Evolutionary conservation across 2,113 vertebrate species (phyloP), one percentile per base, ranked within the genome.

Genomic region (Corythaeola cristata): DNA sequence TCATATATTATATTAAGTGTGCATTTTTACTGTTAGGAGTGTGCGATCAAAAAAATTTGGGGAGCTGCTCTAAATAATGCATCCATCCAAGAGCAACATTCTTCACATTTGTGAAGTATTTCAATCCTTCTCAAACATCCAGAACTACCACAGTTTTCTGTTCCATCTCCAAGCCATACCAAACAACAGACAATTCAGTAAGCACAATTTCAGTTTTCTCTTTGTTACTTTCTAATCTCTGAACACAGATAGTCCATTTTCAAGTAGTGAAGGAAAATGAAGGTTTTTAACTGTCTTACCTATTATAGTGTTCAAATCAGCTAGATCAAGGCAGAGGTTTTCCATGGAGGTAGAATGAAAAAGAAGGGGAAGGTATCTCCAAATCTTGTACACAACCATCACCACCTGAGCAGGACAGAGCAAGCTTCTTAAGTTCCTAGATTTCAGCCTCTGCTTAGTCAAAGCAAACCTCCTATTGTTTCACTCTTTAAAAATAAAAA

Each of bases 151-250:
- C 11, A 60, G 6, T 39, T 81, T 80, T 33, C 28, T 59, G 7
- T 58, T 77, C 30, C 11, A 66, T 14, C 19, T 79, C 56, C 47
- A 71, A 93, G 20, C 23, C 8, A 33, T 18, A 69, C 5, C n/a
- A 64, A 85, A 53, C 5, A 33, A 33, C 39, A 89, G 33, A 21
- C 17, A 39, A 17, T 17, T 45, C 19, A 56, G 13, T 15, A 75
- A 50, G 35, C 0, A 0, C 15, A 14, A 30, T 19, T 33, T 33
- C 27, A 32, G 11, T 52, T 55, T 26, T 39, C 59, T 52, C 59
- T 68, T 67, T 82, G 18, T 52, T 95, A 24, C 45, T 71, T 81
- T 66, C 37, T 12, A 75, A 45, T 28, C 35, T 58, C 58, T 44
- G 23, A 79, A 85, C 12, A 47, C 3, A 5, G 12, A 44, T 27